Evolutionary conservation across 2,888 invertebrate genomes (phyloP).

Genomic region (Apeira syringaria): DNA sequence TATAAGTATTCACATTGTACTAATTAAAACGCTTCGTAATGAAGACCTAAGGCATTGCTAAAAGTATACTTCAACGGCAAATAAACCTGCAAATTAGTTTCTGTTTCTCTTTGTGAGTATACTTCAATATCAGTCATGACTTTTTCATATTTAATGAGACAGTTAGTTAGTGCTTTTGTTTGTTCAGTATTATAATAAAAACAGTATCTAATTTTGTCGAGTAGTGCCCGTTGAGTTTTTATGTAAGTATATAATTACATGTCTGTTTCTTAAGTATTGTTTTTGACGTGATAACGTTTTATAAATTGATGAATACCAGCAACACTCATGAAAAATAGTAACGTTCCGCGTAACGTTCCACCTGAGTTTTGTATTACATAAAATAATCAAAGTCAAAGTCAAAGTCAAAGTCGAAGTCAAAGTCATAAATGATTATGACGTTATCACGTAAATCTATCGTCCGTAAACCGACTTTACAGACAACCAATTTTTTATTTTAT

Average conservation of each 20-base stretch:
- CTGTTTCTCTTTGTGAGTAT: constrained; percentile 46
- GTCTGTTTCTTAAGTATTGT: constrained; percentile 7
- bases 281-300: too few species aligned
- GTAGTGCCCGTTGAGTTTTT: constrained; percentile 8
- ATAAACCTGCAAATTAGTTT: constrained; percentile 64
- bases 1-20: constrained; percentile 65
- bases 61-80: constrained; percentile 53
- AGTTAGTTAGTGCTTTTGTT: constrained; percentile 36
- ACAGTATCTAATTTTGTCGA: constrained; percentile 17
- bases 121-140: constrained; percentile 44
- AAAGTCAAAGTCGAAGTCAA: too few species aligned
- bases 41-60: constrained; percentile 38
- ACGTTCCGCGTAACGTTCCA: too few species aligned
- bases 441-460: too few species aligned
- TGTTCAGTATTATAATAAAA: constrained; percentile 34
- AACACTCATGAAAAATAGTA: too few species aligned
- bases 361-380: too few species aligned
- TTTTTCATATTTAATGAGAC: constrained; percentile 53
- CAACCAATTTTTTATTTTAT: too few species aligned
- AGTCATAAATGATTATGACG: too few species aligned
- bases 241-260: too few species aligned
- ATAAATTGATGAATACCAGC: too few species aligned
- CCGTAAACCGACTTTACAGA: too few species aligned
- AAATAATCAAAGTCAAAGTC: too few species aligned
- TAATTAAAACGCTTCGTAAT: constrained; percentile 70